Conservation (phyloP, 2,888 invertebrate genomes). For the Ernsta delagoae region DNA sequence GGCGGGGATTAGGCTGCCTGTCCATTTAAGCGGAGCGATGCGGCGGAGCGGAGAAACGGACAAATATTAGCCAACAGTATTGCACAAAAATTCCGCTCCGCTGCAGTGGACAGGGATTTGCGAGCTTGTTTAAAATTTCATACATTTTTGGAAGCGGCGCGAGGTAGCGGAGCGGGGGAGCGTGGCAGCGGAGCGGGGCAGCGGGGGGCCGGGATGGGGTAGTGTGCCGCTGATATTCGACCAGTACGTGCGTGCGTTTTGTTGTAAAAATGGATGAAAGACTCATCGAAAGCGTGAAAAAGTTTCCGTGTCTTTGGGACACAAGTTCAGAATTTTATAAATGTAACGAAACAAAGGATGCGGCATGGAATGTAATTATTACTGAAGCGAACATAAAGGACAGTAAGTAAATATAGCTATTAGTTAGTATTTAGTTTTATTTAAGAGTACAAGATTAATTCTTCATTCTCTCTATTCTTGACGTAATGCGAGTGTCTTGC, state of each 20-base stretch:
- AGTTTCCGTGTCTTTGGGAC: conserved; percentile 20
- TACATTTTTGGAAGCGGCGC: conserved; percentile 7
- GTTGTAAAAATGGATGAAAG: conserved; percentile 18
- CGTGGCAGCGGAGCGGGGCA: not conserved
- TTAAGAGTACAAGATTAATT: conserved; percentile 3
- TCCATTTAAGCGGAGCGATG: conserved; percentile 8
- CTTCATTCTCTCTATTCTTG: conserved; percentile 9
- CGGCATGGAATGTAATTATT: conserved; percentile 18
- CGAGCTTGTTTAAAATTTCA: conserved; percentile 29
- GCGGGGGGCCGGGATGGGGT: conserved; percentile 4
- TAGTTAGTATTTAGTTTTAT: conserved; percentile 4
- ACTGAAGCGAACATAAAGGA: conserved; percentile 14
- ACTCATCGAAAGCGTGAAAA: conserved; percentile 15
- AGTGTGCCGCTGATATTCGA: conserved; percentile 10
- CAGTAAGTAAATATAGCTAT: conserved; percentile 9
- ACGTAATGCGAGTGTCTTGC: conserved; percentile 21
- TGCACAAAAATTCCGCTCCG: conserved; percentile 28
- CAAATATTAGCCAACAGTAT: conserved; percentile 24
- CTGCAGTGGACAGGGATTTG: conserved; percentile 28
- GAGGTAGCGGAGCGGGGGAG: not conserved
- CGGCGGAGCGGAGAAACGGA: conserved; percentile 23
- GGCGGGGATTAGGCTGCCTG: not conserved
- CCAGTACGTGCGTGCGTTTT: conserved; percentile 11
- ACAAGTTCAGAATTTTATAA: conserved; percentile 15
- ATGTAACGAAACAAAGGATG: conserved; percentile 21